phyloP scores from a whole-genome alignment of 2,113 vertebrate genomes.

The Calyptomena viridis region DNA sequence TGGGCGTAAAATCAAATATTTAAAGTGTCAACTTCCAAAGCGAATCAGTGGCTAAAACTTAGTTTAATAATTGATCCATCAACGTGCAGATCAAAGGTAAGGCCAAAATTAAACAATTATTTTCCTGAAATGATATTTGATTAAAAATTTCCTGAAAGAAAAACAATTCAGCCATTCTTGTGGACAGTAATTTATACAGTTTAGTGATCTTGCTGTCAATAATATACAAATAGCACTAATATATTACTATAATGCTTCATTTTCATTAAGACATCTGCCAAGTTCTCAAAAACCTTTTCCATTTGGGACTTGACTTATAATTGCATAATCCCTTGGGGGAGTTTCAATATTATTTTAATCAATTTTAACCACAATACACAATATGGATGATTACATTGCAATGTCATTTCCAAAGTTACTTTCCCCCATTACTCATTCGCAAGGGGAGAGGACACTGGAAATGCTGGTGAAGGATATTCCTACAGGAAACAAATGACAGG shows the following conservation, averaged over 20 bases:
- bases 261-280: constrained; percentile 88
- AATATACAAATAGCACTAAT: constrained; percentile 81
- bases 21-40: constrained; percentile 64
- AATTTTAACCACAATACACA: constrained; percentile 82
- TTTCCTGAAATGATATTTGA: constrained; percentile 76
- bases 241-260: constrained; percentile 86
- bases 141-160: constrained; percentile 77
- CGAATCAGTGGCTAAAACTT: constrained; percentile 20
- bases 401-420: constrained; percentile 80
- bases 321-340: constrained; percentile 80
- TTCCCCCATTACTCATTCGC: constrained; percentile 75
- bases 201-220: constrained; percentile 82
- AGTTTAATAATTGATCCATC: constrained; percentile 66
- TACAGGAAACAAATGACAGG: constrained; percentile 12
- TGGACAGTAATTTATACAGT: constrained; percentile 79
- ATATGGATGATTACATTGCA: constrained; percentile 81
- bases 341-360: constrained; percentile 86
- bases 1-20: constrained; percentile 67
- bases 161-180: constrained; percentile 77
- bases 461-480: constrained; percentile 45
- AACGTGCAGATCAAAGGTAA: constrained; percentile 61
- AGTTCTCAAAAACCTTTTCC: constrained; percentile 79
- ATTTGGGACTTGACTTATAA: constrained; percentile 81
- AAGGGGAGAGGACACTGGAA: constrained; percentile 48
- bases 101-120: constrained; percentile 73